Evolutionary conservation across 2,888 invertebrate species (phyloP).

Genomic region (Drosophila histrio): DNA sequence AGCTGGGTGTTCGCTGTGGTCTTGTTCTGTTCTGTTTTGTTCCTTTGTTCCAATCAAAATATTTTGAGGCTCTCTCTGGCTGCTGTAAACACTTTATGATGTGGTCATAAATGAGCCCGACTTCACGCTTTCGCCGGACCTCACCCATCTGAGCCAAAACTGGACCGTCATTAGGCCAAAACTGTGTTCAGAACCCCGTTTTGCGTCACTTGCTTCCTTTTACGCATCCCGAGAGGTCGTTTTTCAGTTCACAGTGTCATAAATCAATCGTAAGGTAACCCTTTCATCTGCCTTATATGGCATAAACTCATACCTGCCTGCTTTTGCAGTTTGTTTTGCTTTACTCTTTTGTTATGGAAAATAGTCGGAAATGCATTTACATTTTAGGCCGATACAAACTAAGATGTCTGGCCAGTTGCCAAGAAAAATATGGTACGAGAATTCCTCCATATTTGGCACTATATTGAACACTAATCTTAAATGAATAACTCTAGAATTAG

Average conservation of each 20-base stretch:
- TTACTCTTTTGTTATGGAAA: constrained; percentile 18
- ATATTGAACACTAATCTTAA: too few relatives aligned
- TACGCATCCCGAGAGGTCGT: constrained; percentile 22
- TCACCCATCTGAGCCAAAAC: constrained; percentile 2
- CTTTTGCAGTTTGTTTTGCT: constrained; percentile 12
- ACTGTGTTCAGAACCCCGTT: constrained; percentile 33
- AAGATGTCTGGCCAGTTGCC: background rate
- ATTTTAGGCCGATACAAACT: constrained; percentile 12
- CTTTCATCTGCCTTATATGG: constrained; percentile 34
- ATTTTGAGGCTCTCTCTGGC: constrained; percentile 72
- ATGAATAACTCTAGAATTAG: too few relatives aligned
- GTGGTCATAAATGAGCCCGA: constrained; percentile 66
- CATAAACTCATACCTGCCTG: constrained; percentile 40
- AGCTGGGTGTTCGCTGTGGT: constrained; percentile 47
- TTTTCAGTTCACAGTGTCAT: constrained; percentile 39
- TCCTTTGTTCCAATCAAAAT: constrained; percentile 75
- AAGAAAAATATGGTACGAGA: background rate
- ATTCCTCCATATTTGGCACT: background rate
- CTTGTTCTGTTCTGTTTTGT: constrained; percentile 16
- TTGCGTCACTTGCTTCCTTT: constrained; percentile 59
- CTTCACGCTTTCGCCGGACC: constrained; percentile 63
- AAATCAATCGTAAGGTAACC: constrained; percentile 61
- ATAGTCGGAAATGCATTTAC: constrained; percentile 13
- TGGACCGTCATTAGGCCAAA: constrained; percentile 37
- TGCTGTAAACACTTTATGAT: constrained; percentile 70